phyloP scores from a whole-genome alignment of 2,113 vertebrate species.

The Otolemur garnettii region DNA sequence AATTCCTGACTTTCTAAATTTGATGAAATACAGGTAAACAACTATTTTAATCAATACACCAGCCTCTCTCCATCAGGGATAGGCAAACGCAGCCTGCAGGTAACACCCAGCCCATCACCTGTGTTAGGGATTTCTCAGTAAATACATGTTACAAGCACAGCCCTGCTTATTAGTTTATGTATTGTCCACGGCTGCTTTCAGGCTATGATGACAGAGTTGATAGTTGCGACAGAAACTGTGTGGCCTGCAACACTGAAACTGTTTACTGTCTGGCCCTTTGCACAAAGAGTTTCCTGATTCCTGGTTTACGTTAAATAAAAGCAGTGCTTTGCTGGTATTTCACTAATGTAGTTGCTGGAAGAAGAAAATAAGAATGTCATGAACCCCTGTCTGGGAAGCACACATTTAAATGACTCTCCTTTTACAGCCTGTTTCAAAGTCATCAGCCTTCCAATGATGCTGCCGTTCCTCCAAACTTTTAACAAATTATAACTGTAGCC shows the following conservation, averaged over 20 bases:
- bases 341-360: neutral
- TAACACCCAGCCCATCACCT: neutral
- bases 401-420: neutral
- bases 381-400: neutral
- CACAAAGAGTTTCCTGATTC: neutral
- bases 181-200: neutral
- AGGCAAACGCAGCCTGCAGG: neutral
- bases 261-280: neutral
- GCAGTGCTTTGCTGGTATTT: conserved; percentile 4
- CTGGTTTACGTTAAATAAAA: conserved; percentile 44
- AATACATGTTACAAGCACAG: neutral
- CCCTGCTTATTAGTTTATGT: neutral
- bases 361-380: conserved; percentile 9
- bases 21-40: neutral
- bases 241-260: neutral
- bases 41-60: conserved; percentile 26
- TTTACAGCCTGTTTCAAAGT: neutral
- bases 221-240: neutral
- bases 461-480: neutral
- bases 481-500: neutral
- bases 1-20: conserved; percentile 17
- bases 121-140: neutral
- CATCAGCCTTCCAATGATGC: neutral
- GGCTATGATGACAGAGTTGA: neutral
- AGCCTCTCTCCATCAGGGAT: neutral